Evolutionary conservation across 2,888 invertebrate species (phyloP), one percentile per base, ranked within the genome.

Genomic region (Heliconius ethilla): DNA sequence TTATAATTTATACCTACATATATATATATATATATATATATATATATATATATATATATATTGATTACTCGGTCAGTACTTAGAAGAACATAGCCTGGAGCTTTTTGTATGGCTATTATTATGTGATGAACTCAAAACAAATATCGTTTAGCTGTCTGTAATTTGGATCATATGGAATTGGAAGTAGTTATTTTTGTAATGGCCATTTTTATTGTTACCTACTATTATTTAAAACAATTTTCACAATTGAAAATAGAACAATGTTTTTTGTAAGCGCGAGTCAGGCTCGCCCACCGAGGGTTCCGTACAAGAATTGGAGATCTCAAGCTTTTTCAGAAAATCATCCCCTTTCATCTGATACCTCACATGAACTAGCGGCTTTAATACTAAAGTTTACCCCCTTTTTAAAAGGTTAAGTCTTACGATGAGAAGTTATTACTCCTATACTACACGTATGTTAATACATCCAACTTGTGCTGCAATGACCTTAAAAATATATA

Each of bases 61-160:
- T 70, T n/a, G 55, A 69, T 76, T 63, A 45, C 59, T 75, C 59
- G 66, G 72, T 73, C 67, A 75, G 63, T 65, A 37, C 66, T 45
- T 69, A 22, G 9, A 66, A 75, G 27, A 75, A 70, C 67, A 22
- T 27, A 18, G 27, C 72, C 75, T n/a, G 25, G 18, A 75, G 75
- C 45, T 22, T 63, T 65, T 25, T 27, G 27, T 33, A 40, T 63
- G 15, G 27, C 66, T 75, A 74, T 79, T 45, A 74, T 76, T 76
- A 69, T 27, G 25, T 83, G 83, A 82, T 77, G 73, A 76, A 85
- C 84, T 85, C 82, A 85, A 88, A 88, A 87, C 86, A 88, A 89
- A 87, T 84, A 88, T 84, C 82, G 79, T 83, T 83, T 79, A 70
- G 77, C 76, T 83, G 79, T 79, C 78, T 83, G 82, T 82, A 81